Evolutionary conservation across 1,140 invertebrate species (phyloP).

Genomic region (Drosophila virilis): DNA sequence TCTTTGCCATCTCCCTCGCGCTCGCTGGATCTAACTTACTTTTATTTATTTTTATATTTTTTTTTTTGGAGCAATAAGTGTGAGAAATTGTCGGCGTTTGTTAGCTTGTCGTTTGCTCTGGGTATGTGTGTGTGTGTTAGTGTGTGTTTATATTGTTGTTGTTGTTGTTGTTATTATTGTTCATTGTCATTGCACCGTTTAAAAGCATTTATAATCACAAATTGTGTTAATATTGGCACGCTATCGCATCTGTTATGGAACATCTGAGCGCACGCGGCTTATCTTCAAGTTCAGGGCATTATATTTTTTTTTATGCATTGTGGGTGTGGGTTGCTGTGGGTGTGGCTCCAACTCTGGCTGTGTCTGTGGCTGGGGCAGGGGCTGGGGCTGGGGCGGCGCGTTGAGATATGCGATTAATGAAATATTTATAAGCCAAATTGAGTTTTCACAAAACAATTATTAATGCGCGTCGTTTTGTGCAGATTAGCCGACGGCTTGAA

Average conservation of each 20-base stretch:
- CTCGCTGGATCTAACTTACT: neutral
- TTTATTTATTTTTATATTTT: conserved; percentile 5
- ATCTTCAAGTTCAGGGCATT: conserved; percentile 72
- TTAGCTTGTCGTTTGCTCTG: conserved; percentile 41
- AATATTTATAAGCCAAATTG: conserved; percentile 79
- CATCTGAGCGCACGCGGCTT: conserved; percentile 44
- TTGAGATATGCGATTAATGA: conserved; percentile 69
- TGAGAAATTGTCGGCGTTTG: conserved; percentile 79
- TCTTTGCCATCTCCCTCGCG: conserved; percentile 14
- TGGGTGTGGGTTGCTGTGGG: conserved; percentile 34
- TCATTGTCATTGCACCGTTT: conserved; percentile 81
- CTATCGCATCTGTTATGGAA: conserved; percentile 55
- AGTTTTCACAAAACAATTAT: conserved; percentile 72
- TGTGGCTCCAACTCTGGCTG: conserved; percentile 39
- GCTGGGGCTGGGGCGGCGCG: conserved; percentile 26
- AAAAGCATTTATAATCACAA: conserved; percentile 82
- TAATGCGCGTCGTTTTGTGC: conserved; percentile 35
- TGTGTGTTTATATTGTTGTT: conserved; percentile 26
- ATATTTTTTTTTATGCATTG: conserved; percentile 24
- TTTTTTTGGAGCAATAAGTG: conserved; percentile 57
- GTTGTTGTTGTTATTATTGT: conserved; percentile 59
- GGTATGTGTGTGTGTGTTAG: conserved; percentile 43
- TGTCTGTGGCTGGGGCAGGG: conserved; percentile 25
- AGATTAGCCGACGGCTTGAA: conserved; percentile 62
- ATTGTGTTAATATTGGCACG: conserved; percentile 82